Evolutionary conservation across 2,888 invertebrate species (phyloP).

Genomic region (Cosmorhoe ocellata): DNA sequence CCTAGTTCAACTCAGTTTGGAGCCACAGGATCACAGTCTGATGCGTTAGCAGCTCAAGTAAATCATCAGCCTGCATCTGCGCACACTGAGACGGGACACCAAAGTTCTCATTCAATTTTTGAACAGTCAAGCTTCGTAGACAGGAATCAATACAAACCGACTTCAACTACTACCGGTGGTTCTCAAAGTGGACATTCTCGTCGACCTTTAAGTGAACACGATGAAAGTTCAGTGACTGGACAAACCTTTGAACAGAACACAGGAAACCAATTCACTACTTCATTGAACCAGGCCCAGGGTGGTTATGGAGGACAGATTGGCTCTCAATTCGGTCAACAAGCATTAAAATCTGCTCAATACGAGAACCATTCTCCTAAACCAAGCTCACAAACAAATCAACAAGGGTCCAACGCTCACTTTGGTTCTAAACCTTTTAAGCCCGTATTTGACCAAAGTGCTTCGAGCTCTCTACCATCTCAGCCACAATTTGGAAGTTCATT

Average conservation of each 20-base stretch:
- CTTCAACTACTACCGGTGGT: conserved; percentile 8
- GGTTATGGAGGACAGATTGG: conserved; percentile 18
- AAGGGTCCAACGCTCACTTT: conserved; percentile 19
- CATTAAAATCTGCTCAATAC: conserved; percentile 9
- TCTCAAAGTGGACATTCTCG: conserved; percentile 21
- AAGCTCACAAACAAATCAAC: conserved; percentile 12
- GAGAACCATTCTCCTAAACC: conserved; percentile 12
- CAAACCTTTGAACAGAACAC: conserved; percentile 7
- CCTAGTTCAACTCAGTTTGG: conserved; percentile 1
- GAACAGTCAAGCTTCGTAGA: conserved; percentile 6
- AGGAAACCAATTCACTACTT: conserved; percentile 14
- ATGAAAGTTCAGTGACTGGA: conserved; percentile 3
- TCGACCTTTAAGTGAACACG: conserved; percentile 12
- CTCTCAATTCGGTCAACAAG: conserved; percentile 12
- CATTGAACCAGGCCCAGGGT: conserved; percentile 6
- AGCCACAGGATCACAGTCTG: conserved; percentile 2
- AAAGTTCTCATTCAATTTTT: conserved; percentile 11
- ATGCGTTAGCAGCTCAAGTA: conserved; percentile 6
- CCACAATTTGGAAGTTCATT: conserved; percentile 27
- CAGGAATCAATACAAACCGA: conserved; percentile 17
- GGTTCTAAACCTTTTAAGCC: conserved; percentile 12
- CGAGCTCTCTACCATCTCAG: conserved; percentile 17
- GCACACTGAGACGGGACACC: background rate
- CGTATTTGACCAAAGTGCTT: conserved; percentile 2
- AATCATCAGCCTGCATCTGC: background rate